A percentile compares a stretch with the other conserved stretches of the same genome.
Evolutionary conservation across 2,113 vertebrate species (phyloP).

Genomic region (Trochalopteron elliotii): DNA sequence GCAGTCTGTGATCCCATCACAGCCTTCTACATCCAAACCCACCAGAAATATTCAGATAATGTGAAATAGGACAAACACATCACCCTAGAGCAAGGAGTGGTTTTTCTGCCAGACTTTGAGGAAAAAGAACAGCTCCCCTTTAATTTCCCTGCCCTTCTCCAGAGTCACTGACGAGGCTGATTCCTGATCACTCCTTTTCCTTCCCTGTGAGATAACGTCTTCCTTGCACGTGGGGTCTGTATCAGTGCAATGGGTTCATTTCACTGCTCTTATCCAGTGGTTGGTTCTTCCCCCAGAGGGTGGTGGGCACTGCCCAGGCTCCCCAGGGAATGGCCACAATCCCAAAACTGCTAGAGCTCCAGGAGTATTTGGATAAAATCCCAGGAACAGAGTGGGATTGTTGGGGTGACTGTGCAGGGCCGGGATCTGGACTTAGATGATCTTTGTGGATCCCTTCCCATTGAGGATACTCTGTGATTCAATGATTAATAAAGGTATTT

Average conservation of each 20-base stretch:
- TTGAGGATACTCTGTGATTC: background rate
- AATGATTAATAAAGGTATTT: background rate
- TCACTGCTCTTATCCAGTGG: rapidly evolving
- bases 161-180: background rate
- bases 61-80: background rate
- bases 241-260: background rate
- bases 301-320: background rate
- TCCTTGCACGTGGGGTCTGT: rapidly evolving
- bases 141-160: background rate
- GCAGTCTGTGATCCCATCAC: background rate
- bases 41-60: background rate
- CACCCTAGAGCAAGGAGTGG: background rate
- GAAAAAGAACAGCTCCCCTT: background rate
- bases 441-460: background rate
- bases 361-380: background rate
- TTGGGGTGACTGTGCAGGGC: background rate
- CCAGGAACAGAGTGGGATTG: background rate
- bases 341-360: background rate
- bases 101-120: background rate
- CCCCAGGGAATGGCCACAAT: background rate
- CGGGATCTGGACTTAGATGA: background rate
- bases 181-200: background rate
- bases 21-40: background rate
- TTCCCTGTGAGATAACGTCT: rapidly evolving
- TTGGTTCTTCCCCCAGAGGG: background rate